These are phyloP conservation scores for Circaetus cinerascens DNA, from an alignment of 2,113 vertebrate species.

Conservation along the genomic window DNA sequence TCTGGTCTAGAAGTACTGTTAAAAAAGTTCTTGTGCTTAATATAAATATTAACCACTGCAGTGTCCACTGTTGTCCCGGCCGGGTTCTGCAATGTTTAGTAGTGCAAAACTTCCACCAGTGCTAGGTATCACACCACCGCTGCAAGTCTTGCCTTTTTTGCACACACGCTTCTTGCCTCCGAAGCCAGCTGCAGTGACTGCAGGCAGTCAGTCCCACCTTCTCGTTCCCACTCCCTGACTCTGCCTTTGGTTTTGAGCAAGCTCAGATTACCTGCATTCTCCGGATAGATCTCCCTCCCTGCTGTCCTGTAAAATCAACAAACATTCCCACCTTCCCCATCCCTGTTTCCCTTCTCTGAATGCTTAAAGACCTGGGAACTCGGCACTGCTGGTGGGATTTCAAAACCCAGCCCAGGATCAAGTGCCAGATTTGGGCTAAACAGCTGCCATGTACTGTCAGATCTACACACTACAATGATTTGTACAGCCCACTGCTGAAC, in stretches of 20 bases:
- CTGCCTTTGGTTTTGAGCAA: background rate
- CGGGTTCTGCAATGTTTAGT: background rate
- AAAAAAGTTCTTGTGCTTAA: background rate
- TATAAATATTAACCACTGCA: background rate
- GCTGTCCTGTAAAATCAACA: background rate
- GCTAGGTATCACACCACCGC: background rate
- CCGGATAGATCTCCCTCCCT: background rate
- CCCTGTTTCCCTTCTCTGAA: background rate
- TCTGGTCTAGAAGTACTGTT: background rate
- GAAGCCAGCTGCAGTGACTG: background rate
- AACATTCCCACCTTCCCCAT: background rate
- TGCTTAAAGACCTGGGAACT: background rate
- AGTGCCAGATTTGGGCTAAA: background rate
- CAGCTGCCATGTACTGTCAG: background rate
- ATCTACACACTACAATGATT: background rate
- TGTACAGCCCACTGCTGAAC: background rate
- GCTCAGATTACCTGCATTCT: background rate
- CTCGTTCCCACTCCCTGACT: background rate
- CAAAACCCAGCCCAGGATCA: background rate
- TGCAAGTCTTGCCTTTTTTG: background rate
- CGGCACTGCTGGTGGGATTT: background rate
- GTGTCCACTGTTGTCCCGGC: background rate
- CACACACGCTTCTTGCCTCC: accelerated
- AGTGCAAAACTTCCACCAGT: background rate
- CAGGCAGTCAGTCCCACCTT: background rate